Evolutionary conservation across 2,888 invertebrate species (phyloP).

Genomic region (Drosophila histrio): DNA sequence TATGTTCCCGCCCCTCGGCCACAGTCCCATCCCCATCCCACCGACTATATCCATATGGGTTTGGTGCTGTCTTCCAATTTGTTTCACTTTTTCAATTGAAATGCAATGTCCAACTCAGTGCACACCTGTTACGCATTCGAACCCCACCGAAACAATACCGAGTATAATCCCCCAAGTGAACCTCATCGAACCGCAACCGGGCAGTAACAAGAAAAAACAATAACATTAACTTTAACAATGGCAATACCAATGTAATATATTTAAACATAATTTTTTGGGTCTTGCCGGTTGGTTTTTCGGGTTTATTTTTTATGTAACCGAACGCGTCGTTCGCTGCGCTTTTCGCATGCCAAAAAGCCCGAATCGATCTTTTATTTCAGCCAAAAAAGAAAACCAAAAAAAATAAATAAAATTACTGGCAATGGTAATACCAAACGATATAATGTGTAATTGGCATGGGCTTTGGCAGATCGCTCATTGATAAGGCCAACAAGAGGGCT

Average conservation of each 20-base stretch:
- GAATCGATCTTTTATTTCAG: constrained; percentile 33
- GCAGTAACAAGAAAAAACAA: constrained; percentile 41
- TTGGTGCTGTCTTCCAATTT: constrained; percentile 31
- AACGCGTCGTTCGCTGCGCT: constrained; percentile 35
- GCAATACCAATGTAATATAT: constrained; percentile 47
- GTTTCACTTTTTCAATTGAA: constrained; percentile 67
- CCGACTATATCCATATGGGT: background rate
- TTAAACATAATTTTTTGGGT: constrained; percentile 42
- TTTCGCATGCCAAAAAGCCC: constrained; percentile 48
- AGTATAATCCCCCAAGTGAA: background rate
- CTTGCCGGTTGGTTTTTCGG: constrained; percentile 22
- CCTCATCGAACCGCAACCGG: constrained; percentile 26
- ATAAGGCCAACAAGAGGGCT: constrained; percentile 21
- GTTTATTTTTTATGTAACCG: constrained; percentile 38
- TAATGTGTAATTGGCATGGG: constrained; percentile 39
- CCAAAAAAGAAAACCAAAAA: constrained; percentile 1
- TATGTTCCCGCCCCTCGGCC: background rate
- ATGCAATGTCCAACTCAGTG: constrained; percentile 53
- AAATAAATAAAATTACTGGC: background rate
- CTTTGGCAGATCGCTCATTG: constrained; percentile 27
- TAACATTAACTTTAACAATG: constrained; percentile 51
- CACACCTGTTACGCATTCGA: constrained; percentile 68
- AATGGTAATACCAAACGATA: constrained; percentile 9
- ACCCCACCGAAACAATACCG: constrained; percentile 2
- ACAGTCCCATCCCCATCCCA: background rate